These are phyloP conservation scores for Drosophila cardini DNA, from an alignment of 1,140 invertebrate genomes.

Conservation along the genomic window DNA sequence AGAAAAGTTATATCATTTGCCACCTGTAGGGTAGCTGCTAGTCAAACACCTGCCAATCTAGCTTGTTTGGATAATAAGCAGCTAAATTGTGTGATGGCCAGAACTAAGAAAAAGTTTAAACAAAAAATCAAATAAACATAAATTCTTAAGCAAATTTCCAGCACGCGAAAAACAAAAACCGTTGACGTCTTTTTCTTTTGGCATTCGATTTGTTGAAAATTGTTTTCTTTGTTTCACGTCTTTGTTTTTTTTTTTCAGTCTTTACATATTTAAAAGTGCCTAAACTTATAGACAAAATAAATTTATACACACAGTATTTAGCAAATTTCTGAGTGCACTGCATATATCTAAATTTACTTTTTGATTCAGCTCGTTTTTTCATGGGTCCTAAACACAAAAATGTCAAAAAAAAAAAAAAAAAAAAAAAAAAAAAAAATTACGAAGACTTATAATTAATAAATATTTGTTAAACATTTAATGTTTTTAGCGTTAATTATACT, in stretches of 20 bases:
- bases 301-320: conserved; percentile 11
- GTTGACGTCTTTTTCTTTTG: conserved; percentile 8
- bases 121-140: conserved; percentile 26
- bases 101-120: conserved; percentile 11
- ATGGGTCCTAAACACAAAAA: background rate
- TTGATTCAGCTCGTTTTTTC: conserved; percentile 4
- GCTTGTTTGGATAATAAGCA: conserved; percentile 4
- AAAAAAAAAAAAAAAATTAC: no score
- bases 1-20: background rate
- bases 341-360: conserved; percentile 24
- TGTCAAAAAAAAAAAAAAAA: background rate
- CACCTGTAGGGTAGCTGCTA: conserved; percentile 1
- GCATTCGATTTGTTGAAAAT: conserved; percentile 22
- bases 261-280: background rate
- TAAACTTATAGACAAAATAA: conserved; percentile 1
- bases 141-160: conserved; percentile 29
- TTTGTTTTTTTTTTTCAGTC: conserved; percentile 1
- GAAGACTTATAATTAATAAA: no score
- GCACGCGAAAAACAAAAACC: conserved; percentile 21
- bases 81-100: background rate
- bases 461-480: background rate
- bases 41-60: background rate
- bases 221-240: background rate
- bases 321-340: conserved; percentile 8
- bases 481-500: no score